Percentiles rank a stretch among this genome's conserved stretches.
Conservation (phyloP, 2,113 vertebrate genomes). For the Mormoops blainvillei region DNA sequence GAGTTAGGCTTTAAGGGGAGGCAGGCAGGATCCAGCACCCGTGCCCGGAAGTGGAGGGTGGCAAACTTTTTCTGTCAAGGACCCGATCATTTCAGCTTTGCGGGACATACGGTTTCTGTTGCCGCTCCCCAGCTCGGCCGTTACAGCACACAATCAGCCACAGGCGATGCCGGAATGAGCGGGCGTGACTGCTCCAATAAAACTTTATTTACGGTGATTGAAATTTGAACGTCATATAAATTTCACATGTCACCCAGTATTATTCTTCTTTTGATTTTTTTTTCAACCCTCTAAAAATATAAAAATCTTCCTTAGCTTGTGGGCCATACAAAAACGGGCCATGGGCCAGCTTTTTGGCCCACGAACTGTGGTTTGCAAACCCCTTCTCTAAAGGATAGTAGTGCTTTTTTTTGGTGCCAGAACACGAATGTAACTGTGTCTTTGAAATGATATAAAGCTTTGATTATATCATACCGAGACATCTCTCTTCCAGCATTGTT, state of each 20-base stretch:
- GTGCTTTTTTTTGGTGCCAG: not conserved
- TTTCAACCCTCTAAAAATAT: not conserved
- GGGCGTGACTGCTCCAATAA: not conserved
- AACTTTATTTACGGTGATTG: not conserved
- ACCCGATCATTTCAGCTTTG: not conserved
- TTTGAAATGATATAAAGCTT: conserved; percentile 24
- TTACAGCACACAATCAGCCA: not conserved
- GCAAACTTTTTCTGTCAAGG: not conserved
- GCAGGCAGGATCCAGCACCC: not conserved
- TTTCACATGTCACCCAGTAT: not conserved
- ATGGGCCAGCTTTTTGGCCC: not conserved
- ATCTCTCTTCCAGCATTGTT: conserved; percentile 17
- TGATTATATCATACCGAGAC: not conserved
- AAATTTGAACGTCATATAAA: conserved; percentile 1
- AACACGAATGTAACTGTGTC: not conserved
- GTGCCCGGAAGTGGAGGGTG: no score
- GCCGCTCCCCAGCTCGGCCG: not conserved
- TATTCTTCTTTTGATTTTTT: not conserved
- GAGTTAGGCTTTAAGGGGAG: not conserved
- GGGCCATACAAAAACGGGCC: not conserved
- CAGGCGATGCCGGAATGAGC: not conserved
- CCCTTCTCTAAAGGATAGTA: not conserved
- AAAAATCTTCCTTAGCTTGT: not conserved
- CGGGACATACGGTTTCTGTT: not conserved
- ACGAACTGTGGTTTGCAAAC: not conserved